Percentiles rank a stretch among this genome's conserved stretches.
phyloP scores from a whole-genome alignment of 2,113 vertebrate species.

The Urocolius indicus region DNA sequence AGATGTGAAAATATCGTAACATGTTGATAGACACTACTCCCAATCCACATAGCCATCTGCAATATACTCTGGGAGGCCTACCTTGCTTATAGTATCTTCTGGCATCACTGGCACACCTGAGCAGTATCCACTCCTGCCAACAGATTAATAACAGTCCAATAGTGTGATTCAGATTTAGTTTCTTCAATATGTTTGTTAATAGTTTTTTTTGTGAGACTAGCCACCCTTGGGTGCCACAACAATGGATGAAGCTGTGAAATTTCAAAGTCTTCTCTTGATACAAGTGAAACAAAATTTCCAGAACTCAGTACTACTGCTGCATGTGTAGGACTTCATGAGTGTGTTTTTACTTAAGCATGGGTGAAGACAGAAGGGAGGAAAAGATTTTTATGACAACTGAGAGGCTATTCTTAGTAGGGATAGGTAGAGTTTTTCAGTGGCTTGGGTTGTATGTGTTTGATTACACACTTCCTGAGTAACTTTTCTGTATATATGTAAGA shows the following conservation, averaged over 20 bases:
- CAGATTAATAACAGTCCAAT: background rate
- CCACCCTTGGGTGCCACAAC: background rate
- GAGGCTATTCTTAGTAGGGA: background rate
- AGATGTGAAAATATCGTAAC: background rate
- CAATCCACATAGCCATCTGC: background rate
- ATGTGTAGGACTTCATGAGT: background rate
- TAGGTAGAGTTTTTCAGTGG: background rate
- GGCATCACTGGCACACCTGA: background rate
- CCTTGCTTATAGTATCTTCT: background rate
- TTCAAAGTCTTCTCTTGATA: background rate
- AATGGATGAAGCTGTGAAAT: background rate
- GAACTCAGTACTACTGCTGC: background rate
- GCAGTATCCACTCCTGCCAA: background rate
- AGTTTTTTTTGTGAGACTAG: background rate
- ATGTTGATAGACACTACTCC: background rate
- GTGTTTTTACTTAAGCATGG: background rate
- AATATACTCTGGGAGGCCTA: background rate
- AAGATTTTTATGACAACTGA: background rate
- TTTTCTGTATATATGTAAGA: background rate
- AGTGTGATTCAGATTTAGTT: background rate
- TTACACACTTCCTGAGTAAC: background rate
- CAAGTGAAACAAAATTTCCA: background rate
- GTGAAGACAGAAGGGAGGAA: background rate
- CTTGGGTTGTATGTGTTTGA: conserved; percentile 5
- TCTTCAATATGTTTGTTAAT: background rate